Conservation (phyloP, 2,888 invertebrate genomes). For the Erebia epiphron region DNA sequence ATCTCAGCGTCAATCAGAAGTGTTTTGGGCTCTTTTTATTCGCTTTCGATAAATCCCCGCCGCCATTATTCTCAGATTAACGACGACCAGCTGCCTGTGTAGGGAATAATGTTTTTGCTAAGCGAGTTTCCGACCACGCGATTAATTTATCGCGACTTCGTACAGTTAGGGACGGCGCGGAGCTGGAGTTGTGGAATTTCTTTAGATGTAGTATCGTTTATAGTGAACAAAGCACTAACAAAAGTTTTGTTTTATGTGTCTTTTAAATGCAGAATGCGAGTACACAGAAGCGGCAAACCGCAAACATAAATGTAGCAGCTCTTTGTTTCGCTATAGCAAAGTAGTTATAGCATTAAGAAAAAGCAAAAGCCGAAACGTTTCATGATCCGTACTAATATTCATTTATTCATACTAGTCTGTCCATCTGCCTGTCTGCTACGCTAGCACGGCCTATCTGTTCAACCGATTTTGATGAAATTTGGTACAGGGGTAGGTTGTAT, state of each 20-base stretch:
- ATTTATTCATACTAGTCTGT: too few species aligned
- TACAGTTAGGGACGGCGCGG: slow-evolving; percentile 36
- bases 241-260: slow-evolving; percentile 22
- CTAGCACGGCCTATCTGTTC: too few species aligned
- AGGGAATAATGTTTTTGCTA: slow-evolving; percentile 61
- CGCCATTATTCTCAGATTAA: slow-evolving; percentile 54
- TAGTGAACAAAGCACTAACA: slow-evolving; percentile 15
- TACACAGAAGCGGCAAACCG: background rate
- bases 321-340: slow-evolving; percentile 7
- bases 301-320: slow-evolving; percentile 1
- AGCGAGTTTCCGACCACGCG: slow-evolving; percentile 49
- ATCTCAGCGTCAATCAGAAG: slow-evolving; percentile 57
- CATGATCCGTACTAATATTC: background rate
- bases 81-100: slow-evolving; percentile 52
- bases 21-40: slow-evolving; percentile 51
- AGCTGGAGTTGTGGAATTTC: slow-evolving; percentile 28
- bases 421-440: too few species aligned
- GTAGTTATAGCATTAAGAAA: slow-evolving; percentile 12
- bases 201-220: slow-evolving; percentile 21
- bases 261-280: slow-evolving; percentile 2
- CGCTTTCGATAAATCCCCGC: slow-evolving; percentile 45
- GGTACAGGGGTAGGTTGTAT: too few species aligned
- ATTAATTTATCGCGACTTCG: slow-evolving; percentile 59
- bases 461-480: too few species aligned
- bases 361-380: background rate